Conservation (phyloP, 2,113 vertebrate species). For the Vidua macroura region DNA sequence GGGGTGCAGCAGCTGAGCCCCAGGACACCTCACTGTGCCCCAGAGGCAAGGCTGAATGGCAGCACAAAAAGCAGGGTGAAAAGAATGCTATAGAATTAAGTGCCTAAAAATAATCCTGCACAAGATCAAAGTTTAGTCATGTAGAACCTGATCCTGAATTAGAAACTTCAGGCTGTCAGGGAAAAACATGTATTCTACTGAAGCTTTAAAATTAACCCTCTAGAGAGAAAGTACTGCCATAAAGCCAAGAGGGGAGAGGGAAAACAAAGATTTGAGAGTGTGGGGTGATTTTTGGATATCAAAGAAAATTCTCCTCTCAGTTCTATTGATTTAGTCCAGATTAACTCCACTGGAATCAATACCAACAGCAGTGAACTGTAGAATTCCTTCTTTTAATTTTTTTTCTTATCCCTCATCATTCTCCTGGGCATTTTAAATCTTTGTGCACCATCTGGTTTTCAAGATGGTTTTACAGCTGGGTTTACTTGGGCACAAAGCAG, state of each 20-base stretch:
- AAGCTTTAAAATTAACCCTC: background rate
- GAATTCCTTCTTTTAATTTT: background rate
- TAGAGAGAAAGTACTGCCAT: background rate
- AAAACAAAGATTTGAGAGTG: background rate
- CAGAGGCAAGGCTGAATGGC: background rate
- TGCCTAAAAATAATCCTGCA: slow-evolving; percentile 17
- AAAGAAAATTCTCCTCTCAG: background rate
- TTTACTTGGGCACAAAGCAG: slow-evolving; percentile 30
- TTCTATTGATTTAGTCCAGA: background rate
- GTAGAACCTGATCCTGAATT: slow-evolving; percentile 22
- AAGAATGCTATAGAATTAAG: background rate
- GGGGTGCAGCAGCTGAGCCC: background rate
- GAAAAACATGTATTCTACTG: background rate
- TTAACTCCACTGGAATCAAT: background rate
- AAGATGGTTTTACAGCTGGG: slow-evolving; percentile 42
- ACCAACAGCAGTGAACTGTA: background rate
- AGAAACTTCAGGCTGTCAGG: slow-evolving; percentile 3
- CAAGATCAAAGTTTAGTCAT: slow-evolving; percentile 30
- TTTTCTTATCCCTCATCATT: background rate
- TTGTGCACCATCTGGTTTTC: slow-evolving; percentile 39
- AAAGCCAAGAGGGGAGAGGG: background rate
- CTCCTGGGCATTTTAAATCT: background rate
- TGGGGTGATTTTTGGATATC: background rate
- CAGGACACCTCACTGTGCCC: background rate
- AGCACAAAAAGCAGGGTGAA: background rate